phyloP scores from a whole-genome alignment of 1,140 invertebrate genomes.

The Camponotus pennsylvanicus region DNA sequence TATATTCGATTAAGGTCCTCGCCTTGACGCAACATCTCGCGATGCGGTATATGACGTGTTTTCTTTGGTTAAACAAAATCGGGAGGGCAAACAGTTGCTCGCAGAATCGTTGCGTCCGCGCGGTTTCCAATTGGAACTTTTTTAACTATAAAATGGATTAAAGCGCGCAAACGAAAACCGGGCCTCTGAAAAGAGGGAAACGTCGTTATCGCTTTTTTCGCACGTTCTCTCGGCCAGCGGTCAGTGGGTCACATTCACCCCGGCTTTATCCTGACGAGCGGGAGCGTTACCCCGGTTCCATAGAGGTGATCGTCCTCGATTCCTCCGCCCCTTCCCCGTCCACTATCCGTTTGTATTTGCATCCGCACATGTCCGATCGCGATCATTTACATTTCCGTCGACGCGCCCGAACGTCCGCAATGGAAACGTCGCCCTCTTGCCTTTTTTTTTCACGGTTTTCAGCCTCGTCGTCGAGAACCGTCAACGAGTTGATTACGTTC shows the following conservation, averaged over 20 bases:
- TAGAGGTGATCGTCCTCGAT: conserved; percentile 10
- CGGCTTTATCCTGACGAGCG: not conserved
- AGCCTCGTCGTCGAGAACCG: not conserved
- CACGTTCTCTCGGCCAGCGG: conserved; percentile 30
- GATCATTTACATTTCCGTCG: conserved; percentile 44
- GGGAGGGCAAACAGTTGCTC: not conserved
- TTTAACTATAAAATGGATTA: conserved; percentile 44
- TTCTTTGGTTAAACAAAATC: conserved; percentile 22
- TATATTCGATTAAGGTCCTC: not conserved
- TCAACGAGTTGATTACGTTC: conserved; percentile 25
- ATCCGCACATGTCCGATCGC: conserved; percentile 24
- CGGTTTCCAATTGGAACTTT: not conserved
- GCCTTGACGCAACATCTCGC: not conserved
- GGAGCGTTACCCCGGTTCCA: conserved; percentile 1
- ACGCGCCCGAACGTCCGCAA: conserved; percentile 11
- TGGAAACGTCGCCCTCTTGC: not conserved
- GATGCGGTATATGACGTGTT: not conserved
- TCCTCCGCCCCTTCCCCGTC: too few species aligned
- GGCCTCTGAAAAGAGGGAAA: conserved; percentile 25
- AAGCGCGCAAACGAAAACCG: conserved; percentile 16
- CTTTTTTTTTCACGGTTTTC: conserved; percentile 2
- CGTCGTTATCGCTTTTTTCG: conserved; percentile 52
- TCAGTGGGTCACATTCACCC: conserved; percentile 55
- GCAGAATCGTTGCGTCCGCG: not conserved
- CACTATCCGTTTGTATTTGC: conserved; percentile 56